A percentile compares a stretch with the other conserved stretches of the same genome.
Conservation (phyloP, 2,113 vertebrate species). For the Motacilla tschutschensis region DNA sequence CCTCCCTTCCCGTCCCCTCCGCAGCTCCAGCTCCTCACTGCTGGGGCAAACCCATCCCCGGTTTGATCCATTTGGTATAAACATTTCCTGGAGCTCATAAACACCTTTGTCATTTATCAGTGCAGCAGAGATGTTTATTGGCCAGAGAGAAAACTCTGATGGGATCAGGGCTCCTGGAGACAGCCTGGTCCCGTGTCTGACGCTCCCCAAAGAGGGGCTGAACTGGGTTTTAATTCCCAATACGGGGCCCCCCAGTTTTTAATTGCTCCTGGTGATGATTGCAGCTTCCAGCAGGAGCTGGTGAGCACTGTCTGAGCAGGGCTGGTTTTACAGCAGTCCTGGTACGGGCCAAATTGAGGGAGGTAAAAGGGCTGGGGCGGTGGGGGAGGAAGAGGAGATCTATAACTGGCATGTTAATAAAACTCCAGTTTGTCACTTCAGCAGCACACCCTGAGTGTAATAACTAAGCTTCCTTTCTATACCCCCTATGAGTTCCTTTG, state of each 20-base stretch:
- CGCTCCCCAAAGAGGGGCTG: neutral
- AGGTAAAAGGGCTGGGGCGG: conserved; percentile 41
- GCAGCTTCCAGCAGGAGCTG: neutral
- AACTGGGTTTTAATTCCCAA: neutral
- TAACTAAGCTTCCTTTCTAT: conserved; percentile 66
- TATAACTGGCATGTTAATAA: conserved; percentile 70
- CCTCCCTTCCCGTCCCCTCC: neutral
- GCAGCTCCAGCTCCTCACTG: neutral
- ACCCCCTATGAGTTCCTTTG: conserved; percentile 70
- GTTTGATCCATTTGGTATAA: conserved; percentile 10
- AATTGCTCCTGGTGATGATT: neutral
- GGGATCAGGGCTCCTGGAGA: neutral
- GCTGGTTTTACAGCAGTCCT: conserved; percentile 57
- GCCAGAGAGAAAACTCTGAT: conserved; percentile 45
- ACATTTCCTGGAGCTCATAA: conserved; percentile 66
- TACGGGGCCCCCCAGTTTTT: neutral
- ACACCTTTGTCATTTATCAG: conserved; percentile 65
- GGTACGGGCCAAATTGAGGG: conserved; percentile 65
- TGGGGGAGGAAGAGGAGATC: conserved; percentile 54
- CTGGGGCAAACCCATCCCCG: neutral
- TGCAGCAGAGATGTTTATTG: conserved; percentile 62
- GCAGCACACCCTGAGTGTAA: conserved; percentile 66
- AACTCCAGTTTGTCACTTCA: conserved; percentile 72
- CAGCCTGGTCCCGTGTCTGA: neutral
- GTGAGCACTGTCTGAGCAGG: conserved; percentile 39